Percentiles rank a stretch among this genome's conserved stretches.
Conservation (phyloP, 1,140 invertebrate genomes). For the Drosophila repleta region DNA sequence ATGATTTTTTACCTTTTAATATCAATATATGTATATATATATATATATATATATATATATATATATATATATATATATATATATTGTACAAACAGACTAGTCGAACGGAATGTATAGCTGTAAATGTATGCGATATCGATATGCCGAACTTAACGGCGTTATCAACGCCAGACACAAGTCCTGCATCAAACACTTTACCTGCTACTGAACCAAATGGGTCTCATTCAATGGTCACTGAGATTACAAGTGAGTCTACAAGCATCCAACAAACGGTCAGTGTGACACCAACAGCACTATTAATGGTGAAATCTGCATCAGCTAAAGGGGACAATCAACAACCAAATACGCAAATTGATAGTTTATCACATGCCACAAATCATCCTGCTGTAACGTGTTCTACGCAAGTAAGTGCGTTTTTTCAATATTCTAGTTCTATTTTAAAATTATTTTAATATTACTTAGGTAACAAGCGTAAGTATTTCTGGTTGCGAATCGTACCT, state of each 20-base stretch:
- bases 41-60: too few species aligned
- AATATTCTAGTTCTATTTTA: not conserved
- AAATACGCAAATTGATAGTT: slow-evolving; percentile 35
- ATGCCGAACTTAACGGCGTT: slow-evolving; percentile 15
- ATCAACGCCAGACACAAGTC: slow-evolving; percentile 16
- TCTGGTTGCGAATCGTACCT: slow-evolving; percentile 42
- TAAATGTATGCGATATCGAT: slow-evolving; percentile 42
- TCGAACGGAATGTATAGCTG: slow-evolving; percentile 30
- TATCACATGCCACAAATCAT: slow-evolving; percentile 27
- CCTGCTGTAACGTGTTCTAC: slow-evolving; percentile 7
- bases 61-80: too few species aligned
- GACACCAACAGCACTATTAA: slow-evolving; percentile 9
- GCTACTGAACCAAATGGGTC: slow-evolving; percentile 12
- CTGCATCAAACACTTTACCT: slow-evolving; percentile 2
- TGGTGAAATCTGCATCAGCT: slow-evolving; percentile 3
- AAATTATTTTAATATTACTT: not conserved
- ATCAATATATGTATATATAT: too few species aligned
- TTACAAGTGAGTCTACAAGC: not conserved
- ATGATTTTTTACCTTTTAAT: too few species aligned
- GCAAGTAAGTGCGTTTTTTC: slow-evolving; percentile 46
- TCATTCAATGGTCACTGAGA: slow-evolving; percentile 19
- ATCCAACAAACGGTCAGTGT: slow-evolving; percentile 42
- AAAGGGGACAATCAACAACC: slow-evolving; percentile 20
- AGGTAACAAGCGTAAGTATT: slow-evolving; percentile 38
- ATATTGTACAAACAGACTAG: too few species aligned